Base-by-base conservation (phyloP, 2,888 invertebrate species). In the Metellina segmentata region DNA sequence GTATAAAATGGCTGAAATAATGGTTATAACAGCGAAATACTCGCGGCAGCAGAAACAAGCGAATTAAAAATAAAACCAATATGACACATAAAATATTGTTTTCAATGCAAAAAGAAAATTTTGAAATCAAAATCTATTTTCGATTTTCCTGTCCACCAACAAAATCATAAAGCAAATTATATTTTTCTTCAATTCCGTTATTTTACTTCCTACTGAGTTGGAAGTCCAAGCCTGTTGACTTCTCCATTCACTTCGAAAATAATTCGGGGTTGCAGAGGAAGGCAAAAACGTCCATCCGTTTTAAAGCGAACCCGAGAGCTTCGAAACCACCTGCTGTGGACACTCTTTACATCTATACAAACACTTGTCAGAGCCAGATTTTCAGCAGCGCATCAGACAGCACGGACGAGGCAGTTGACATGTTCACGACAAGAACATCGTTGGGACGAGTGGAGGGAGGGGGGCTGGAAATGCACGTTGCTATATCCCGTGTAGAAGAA, bases 291-390 rank as follows among this genome's bases (percentile, higher is more conserved):
- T n/a, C 20, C 53, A 11, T 20, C 69, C n/a, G 34, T 77, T 77
- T 85, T 77, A 72, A 79, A 87, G 53, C 78, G 74, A 52, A 71
- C 52, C 72, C 53, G 70, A 34, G 78, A 85, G 81, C 70, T 69
- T 83, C 78, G 78, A 20, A 82, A 83, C 81, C 91, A 87, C 82
- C 83, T 87, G 87, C 78, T 78, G 48, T 20, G n/a, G 82, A 83
- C 83, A 87, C 53, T 87, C 87, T 77, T 75, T 87, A 78, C 74
- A 69, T 69, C 82, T 70, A 79, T 90, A 90, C 81, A 90, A 85
- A 75, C 75, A 72, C 85, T 81, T 87, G 87, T 91, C 91, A 91
- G 20, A 69, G 83, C n/a, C 90, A 91, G 90, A 91, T 75, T 69
- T 71, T 86, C 70, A 53, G 51, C 69, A 71, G 51, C 79, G 81